Base-by-base conservation (phyloP, 2,888 invertebrate genomes). In the Diaprepes abbreviatus region DNA sequence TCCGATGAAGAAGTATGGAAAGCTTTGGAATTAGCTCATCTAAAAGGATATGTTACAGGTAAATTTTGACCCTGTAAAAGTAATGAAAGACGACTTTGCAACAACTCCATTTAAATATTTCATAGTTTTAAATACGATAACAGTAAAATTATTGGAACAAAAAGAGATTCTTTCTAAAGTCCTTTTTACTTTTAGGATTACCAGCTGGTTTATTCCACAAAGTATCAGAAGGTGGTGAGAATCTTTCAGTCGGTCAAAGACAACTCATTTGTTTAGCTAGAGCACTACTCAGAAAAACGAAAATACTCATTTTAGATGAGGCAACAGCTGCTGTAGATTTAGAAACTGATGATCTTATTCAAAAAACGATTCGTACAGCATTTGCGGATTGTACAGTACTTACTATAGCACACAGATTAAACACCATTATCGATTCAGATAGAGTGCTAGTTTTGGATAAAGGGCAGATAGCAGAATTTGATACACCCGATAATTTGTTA, bases 261-360 rank as follows among this genome's bases (percentile, higher is more conserved):
- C 95, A 95, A 85, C 86, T 96, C 69, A 91, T 95, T 74, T 95
- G 95, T 79, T 86, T 95, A 76, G 94, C 94, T 62, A 88, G 95
- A 78, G 94, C 95, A 12, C 85, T 95, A 78, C 87, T 96, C 60
- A 88, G 94, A 59, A 95, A 95, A 86, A 94, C 94, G 3, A 93
- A 93, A 84, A 90, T 95, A 70, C 86, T 95, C 36, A 89, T 95
- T 74, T 86, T 95, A 70, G 95, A 95, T 82, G 95, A 95, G 85
- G 95, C 95, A 45, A 96, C 95, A 35, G 95, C 95, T 48, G 94
- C 95, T 73, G 93, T 95, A 16, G 96, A 96, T 86, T 86, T 95
- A 74, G 95, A 95, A 87, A 96, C 95, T 0, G 95, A 96, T 83
- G 93, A 94, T 79, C 88, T 95, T 69, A 95, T 95, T 81, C 88